These are phyloP conservation scores for Ctenochaetus hawaiiensis DNA, from an alignment of 2,797 vertebrate species.

Conservation along the genomic window DNA sequence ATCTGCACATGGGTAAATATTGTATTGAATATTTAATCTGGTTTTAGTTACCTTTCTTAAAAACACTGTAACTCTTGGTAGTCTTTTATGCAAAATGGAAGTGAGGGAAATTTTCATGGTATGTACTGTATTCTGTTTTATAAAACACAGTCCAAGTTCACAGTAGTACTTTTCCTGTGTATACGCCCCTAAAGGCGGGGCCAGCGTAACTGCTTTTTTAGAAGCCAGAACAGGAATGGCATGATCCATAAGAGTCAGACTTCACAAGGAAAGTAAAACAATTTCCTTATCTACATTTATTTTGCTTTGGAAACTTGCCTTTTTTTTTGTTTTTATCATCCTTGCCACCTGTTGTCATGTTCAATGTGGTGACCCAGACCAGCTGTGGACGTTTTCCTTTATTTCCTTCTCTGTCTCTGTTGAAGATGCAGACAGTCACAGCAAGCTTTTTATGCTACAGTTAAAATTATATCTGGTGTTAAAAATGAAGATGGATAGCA, in stretches of 20 bases:
- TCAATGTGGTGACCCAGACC: slow-evolving; percentile 55
- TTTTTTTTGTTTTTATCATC: not conserved
- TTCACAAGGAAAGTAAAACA: slow-evolving; percentile 6
- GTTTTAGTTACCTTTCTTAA: slow-evolving; percentile 15
- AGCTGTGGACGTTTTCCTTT: not conserved
- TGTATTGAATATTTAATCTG: slow-evolving; percentile 1
- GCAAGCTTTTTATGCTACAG: not conserved
- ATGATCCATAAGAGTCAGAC: slow-evolving; percentile 13
- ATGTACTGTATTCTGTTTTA: not conserved
- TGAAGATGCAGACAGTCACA: slow-evolving; percentile 2
- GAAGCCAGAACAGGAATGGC: slow-evolving; percentile 13
- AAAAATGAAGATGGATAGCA: slow-evolving; percentile 15
- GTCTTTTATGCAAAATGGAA: not conserved
- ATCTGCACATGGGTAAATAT: not conserved
- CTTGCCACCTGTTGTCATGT: slow-evolving; percentile 7
- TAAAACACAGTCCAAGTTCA: not conserved
- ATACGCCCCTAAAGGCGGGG: slow-evolving; percentile 28
- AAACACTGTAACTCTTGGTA: not conserved
- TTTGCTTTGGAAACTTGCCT: not conserved
- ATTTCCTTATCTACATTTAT: not conserved
- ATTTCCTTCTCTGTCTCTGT: fast-evolving
- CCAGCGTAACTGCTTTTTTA: slow-evolving; percentile 18
- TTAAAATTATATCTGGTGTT: not conserved
- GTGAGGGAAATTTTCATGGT: not conserved
- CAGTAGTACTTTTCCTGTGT: not conserved